Evolutionary conservation across 2,113 vertebrate genomes (phyloP), one percentile per base, ranked within the genome.

Genomic region (Puma concolor): DNA sequence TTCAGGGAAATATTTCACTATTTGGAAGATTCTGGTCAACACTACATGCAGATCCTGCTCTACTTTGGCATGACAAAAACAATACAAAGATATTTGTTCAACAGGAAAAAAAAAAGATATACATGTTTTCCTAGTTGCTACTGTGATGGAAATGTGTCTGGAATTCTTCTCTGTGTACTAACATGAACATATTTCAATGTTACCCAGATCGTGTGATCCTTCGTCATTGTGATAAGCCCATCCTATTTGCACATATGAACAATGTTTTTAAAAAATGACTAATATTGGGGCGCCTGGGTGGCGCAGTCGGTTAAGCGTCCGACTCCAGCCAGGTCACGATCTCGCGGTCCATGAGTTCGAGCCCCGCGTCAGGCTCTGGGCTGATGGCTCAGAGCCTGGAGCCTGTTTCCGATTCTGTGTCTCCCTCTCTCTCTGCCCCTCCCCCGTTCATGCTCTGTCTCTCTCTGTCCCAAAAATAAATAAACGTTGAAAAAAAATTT

Each of bases 111-210:
- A 48, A 23, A 86, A 71, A 17, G 16, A 95, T 60, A 72, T 1
- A 17, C 67, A 27, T 44, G 1, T 33, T 84, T 71, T 74, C 21
- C 50, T 44, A 66, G 64, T 60, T 91, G 29, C 84, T 80, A 66
- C 36, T 33, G 12, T 93, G 77, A 91, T 60, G 33, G 36, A 96
- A 95, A 57, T 89, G 29, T 29, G 10, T 91, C 66, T 63, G 25
- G 14, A 36, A 91, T 48, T 4, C 27, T 63, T 52, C 8, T 71
- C 36, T 88, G 27, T 64, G 2, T 54, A 88, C 31, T 44, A 94
- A 60, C 31, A 52, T 71, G 25, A 95, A 77, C 87, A 82, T 97
- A 90, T 96, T 94, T 98, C 80, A 81, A 0, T 88, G 69, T 84
- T 91, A 77, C 17, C 36, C 31, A 77, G 76, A 97, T 63, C 14